A percentile compares a stretch with the other conserved stretches of the same genome.
Evolutionary conservation across 2,888 invertebrate genomes (phyloP).

Genomic region (Cistogaster globosa): DNA sequence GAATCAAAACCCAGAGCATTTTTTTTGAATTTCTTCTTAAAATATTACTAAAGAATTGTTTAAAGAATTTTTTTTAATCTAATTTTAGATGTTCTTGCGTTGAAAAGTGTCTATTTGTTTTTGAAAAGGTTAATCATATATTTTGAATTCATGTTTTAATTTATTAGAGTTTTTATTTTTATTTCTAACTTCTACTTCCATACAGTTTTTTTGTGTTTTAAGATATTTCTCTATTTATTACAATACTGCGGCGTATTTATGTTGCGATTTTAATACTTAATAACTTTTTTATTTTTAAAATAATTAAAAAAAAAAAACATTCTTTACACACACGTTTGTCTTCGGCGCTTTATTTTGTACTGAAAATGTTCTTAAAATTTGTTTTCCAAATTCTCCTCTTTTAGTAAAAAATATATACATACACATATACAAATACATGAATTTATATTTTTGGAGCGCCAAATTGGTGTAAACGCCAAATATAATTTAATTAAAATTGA

Average conservation of each 20-base stretch:
- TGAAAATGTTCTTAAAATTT: conserved; percentile 53
- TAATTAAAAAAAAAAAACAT: conserved; percentile 6
- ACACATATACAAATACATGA: too few relatives aligned
- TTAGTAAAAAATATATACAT: neutral
- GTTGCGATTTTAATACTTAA: neutral
- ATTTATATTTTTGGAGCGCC: conserved; percentile 42
- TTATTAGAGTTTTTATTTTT: too few relatives aligned
- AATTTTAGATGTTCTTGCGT: too few relatives aligned
- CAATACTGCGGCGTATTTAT: too few relatives aligned
- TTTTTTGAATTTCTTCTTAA: neutral
- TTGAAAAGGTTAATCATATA: too few relatives aligned
- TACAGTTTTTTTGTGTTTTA: too few relatives aligned
- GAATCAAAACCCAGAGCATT: conserved; percentile 26
- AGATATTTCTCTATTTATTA: too few relatives aligned
- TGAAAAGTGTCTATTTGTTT: too few relatives aligned
- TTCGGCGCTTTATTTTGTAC: conserved; percentile 51
- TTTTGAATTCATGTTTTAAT: too few relatives aligned
- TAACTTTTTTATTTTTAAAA: conserved; percentile 6
- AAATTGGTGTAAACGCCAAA: neutral
- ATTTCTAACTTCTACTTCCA: too few relatives aligned
- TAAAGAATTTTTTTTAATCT: too few relatives aligned
- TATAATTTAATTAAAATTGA: neutral
- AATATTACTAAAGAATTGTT: too few relatives aligned
- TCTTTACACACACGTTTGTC: conserved; percentile 20
- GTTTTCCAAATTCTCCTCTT: conserved; percentile 68